Conservation (phyloP, 2,888 invertebrate species). For the Pocota personata region DNA sequence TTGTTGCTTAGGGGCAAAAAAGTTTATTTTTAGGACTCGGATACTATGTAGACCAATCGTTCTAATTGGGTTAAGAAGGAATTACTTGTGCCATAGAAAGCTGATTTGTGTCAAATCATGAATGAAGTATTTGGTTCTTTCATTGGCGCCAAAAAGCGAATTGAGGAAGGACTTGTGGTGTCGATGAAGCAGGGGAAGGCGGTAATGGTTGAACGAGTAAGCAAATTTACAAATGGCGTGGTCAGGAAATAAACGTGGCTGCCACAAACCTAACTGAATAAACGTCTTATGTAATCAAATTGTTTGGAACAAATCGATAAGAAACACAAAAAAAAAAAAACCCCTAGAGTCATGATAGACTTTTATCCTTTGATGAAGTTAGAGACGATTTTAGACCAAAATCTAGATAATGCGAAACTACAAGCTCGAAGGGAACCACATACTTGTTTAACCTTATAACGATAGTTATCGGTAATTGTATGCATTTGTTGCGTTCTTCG, state of each 20-base stretch:
- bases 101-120: slow-evolving; percentile 36
- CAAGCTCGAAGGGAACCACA: too few species aligned
- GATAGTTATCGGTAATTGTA: too few species aligned
- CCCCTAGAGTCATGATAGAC: too few species aligned
- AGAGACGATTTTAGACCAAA: too few species aligned
- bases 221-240: slow-evolving; percentile 35
- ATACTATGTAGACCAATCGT: slow-evolving; percentile 40
- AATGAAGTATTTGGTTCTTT: slow-evolving; percentile 7
- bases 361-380: too few species aligned
- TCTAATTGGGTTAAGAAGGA: slow-evolving; percentile 55
- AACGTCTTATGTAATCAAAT: not conserved
- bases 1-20: slow-evolving; percentile 51
- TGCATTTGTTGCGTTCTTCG: too few species aligned
- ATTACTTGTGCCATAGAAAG: slow-evolving; percentile 6
- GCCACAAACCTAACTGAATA: slow-evolving; percentile 17
- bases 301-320: too few species aligned
- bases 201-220: slow-evolving; percentile 5
- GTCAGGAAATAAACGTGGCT: not conserved
- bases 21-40: slow-evolving; percentile 37
- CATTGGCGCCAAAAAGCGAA: slow-evolving; percentile 35
- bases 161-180: slow-evolving; percentile 18
- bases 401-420: too few species aligned
- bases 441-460: too few species aligned
- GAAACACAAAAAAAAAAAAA: too few species aligned
- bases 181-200: not conserved